Evolutionary conservation across 2,797 vertebrate species (phyloP).

Genomic region (Brachyalestes nurse): DNA sequence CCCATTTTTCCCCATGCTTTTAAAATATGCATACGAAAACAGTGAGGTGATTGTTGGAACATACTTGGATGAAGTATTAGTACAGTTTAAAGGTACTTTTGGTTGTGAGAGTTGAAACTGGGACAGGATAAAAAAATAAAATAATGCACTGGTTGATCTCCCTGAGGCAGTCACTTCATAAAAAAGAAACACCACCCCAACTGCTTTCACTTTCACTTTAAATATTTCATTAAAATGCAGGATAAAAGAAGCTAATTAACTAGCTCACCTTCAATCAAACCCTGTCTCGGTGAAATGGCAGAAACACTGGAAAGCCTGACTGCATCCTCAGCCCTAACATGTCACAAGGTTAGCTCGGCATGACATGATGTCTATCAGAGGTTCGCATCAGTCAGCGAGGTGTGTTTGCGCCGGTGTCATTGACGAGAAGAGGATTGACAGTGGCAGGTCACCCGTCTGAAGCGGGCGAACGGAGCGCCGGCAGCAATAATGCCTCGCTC

Average conservation of each 20-base stretch:
- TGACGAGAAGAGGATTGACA: slow-evolving; percentile 46
- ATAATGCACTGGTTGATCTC: too few relatives aligned
- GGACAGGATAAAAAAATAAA: too few relatives aligned
- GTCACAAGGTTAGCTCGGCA: slow-evolving; percentile 3
- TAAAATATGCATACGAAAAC: too few relatives aligned
- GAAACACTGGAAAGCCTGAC: neutral
- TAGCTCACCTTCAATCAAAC: neutral
- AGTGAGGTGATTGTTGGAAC: too few relatives aligned
- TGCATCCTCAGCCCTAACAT: slow-evolving; percentile 24
- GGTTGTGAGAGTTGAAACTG: too few relatives aligned
- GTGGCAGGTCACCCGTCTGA: slow-evolving; percentile 42
- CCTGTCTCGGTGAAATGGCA: neutral
- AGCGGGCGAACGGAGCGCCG: slow-evolving; percentile 17
- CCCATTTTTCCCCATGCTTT: too few relatives aligned
- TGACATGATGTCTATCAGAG: slow-evolving; percentile 42
- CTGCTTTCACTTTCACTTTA: neutral
- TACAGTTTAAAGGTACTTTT: too few relatives aligned
- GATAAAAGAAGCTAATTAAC: neutral
- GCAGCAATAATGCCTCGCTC: slow-evolving; percentile 36
- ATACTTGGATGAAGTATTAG: too few relatives aligned
- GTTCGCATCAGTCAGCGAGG: slow-evolving; percentile 1
- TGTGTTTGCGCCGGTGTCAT: slow-evolving; percentile 25
- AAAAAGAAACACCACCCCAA: too few relatives aligned
- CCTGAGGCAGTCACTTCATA: too few relatives aligned
- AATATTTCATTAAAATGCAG: neutral